phyloP scores from a whole-genome alignment of 2,797 vertebrate genomes.

The Varecia variegata region DNA sequence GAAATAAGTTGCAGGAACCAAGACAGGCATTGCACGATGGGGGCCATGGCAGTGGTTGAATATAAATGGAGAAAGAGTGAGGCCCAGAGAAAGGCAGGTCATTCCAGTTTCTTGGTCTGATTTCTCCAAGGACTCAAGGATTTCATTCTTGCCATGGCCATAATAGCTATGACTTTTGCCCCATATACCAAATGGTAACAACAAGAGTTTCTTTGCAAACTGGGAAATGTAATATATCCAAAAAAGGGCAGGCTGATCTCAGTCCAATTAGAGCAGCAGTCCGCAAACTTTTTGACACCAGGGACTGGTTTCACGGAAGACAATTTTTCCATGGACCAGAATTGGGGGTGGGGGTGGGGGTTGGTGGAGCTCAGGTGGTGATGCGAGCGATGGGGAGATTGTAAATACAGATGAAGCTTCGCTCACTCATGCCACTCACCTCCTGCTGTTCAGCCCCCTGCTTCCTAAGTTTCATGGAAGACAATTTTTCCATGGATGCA shows the following conservation, averaged over 20 bases:
- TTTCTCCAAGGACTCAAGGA: not conserved
- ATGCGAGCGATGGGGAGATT: too few species aligned
- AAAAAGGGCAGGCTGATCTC: not conserved
- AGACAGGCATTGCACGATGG: not conserved
- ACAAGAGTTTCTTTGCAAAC: constrained; percentile 13
- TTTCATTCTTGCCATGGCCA: constrained; percentile 32
- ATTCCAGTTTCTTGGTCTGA: constrained; percentile 28
- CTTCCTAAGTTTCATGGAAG: too few species aligned
- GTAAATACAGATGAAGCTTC: too few species aligned
- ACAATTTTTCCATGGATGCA: too few species aligned
- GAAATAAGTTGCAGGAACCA: constrained; percentile 8
- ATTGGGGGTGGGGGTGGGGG: too few species aligned
- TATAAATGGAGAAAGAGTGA: not conserved
- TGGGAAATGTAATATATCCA: not conserved
- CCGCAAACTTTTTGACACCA: too few species aligned
- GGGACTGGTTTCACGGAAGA: too few species aligned
- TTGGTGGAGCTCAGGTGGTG: too few species aligned
- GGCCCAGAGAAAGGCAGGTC: not conserved
- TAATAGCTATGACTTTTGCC: constrained; percentile 18
- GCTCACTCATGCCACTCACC: too few species aligned
- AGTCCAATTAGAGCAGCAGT: not conserved
- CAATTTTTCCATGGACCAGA: too few species aligned
- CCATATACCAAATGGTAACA: not conserved
- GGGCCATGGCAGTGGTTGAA: not conserved
- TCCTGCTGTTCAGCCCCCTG: too few species aligned